Evolutionary conservation across 2,797 vertebrate genomes (phyloP).

Genomic region (Chaetodon trifasciatus): DNA sequence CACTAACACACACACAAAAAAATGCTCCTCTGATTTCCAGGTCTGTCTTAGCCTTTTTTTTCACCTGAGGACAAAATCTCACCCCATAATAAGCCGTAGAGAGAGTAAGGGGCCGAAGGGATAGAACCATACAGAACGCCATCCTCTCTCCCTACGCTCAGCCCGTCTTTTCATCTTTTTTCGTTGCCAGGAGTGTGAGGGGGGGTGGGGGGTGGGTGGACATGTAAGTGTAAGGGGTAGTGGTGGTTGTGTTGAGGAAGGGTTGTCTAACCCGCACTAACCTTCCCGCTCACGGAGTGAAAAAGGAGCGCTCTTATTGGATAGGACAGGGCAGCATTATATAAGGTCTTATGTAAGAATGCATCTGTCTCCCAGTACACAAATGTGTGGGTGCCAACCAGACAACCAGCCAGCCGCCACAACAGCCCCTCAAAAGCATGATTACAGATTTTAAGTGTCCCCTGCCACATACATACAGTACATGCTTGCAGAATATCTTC

Average conservation of each 20-base stretch:
- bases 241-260: constrained; percentile 54
- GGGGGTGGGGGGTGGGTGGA: constrained; percentile 32
- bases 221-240: constrained; percentile 25
- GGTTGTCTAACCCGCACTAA: constrained; percentile 72
- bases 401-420: constrained; percentile 70
- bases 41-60: constrained; percentile 8
- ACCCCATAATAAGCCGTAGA: constrained; percentile 10
- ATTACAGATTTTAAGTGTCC: constrained; percentile 65
- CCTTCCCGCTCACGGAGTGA: constrained; percentile 67
- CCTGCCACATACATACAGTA: constrained; percentile 52
- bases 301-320: constrained; percentile 75
- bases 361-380: constrained; percentile 84
- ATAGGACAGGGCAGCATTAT: constrained; percentile 79
- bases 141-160: constrained; percentile 26
- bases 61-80: constrained; percentile 44
- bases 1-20: background rate
- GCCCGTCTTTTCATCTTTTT: constrained; percentile 57
- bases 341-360: constrained; percentile 87
- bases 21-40: constrained; percentile 8
- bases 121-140: constrained; percentile 29
- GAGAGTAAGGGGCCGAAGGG: background rate
- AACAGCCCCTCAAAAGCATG: constrained; percentile 69
- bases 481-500: constrained; percentile 51
- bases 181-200: constrained; percentile 41
- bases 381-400: constrained; percentile 81